Base-by-base conservation (phyloP, 2,888 invertebrate species). In the Thera britannica region DNA sequence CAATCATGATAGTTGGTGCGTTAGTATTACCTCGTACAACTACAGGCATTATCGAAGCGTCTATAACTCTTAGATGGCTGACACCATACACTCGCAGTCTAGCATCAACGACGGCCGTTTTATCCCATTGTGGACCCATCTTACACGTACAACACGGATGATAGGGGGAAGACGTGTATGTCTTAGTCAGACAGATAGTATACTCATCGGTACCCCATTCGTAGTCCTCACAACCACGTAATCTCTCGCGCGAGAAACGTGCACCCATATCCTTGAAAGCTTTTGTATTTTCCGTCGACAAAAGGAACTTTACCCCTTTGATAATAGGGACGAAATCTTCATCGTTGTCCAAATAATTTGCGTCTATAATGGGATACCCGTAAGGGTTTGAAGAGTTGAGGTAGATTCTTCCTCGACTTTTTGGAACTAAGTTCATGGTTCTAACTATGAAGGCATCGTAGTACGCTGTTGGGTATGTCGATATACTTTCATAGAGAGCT, bases 1-100 rank as follows among this genome's bases (percentile, higher is more conserved):
- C 97, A 59, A 97, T 96, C 97, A 97, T 97, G 8, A 97, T 96
- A 0, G 95, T 94, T 0, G 97, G 96, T 0, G 96, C 97, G 78
- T 97, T 97, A 0, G 97, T 97, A 81, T 97, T 97, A 0, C 96
- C 97, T 71, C 97, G 96, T 0, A 96, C 92, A 41, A 97, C 95
- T 0, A 87, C 90, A 0, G 97, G 98, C 97, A 97, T 97, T 51
- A 98, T 95, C 4, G 97, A 97, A 0, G 96, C 96, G 82, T 97
- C 97, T 0, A 95, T 95, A 0, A 97, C 97, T 62, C 97, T 92
- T 0, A 96, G 80, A 2, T 94, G 87, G 5, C 75, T 62, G 0
- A 90, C 65, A 0, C 97, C 97, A 65, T 96, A 94, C 0, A 97
- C 96, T 59, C 91, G 93, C 3, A 97, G 83, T 65, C 95, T 87